Evolutionary conservation across 2,797 vertebrate species (phyloP), one percentile per base, ranked within the genome.

Genomic region (Siniperca scherzeri): DNA sequence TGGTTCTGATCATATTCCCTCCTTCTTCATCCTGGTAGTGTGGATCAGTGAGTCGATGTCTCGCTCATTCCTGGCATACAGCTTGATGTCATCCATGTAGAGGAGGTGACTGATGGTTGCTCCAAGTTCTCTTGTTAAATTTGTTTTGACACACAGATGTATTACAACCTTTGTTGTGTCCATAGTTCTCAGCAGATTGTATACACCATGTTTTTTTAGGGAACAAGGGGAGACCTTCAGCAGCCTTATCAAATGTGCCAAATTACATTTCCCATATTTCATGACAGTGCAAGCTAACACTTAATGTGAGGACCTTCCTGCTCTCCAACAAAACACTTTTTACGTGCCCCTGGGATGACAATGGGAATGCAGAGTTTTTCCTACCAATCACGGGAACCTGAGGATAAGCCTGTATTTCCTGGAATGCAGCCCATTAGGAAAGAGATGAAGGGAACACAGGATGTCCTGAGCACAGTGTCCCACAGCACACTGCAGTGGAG

Each of bases 361-460:
- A 94, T 92, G 87, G 85, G 82, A 91, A 89, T 86, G 85, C 74
- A 78, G 84, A 66, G 82, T 81, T 90, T 92, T 94, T 92, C 93
- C 89, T 64, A 65, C 82, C 78, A 84, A 89, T 93, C 91, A 90
- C 84, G 90, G 93, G 94, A 95, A 94, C 90, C 86, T 66, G 79
- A 76, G 82, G 87, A 88, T n/a, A 70, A 80, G 81, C 74, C 85
- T 70, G 81, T 89, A 72, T 94, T 95, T 95, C 94, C 95, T 95
- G 94, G 93, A 95, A 92, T 71, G 89, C 33, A 38, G 89, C 91
- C 89, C 55, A 50, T 81, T 78, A 88, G 94, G 92, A 93, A 94
- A 88, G 83, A 78, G 80, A 91, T 75, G 66, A 91, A 88, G 87
- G 84, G 86, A 91, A 89, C 84, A 88, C 92, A 92, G 91, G 88